phyloP scores from a whole-genome alignment of 2,888 invertebrate species.

The Cheilosia urbana region DNA sequence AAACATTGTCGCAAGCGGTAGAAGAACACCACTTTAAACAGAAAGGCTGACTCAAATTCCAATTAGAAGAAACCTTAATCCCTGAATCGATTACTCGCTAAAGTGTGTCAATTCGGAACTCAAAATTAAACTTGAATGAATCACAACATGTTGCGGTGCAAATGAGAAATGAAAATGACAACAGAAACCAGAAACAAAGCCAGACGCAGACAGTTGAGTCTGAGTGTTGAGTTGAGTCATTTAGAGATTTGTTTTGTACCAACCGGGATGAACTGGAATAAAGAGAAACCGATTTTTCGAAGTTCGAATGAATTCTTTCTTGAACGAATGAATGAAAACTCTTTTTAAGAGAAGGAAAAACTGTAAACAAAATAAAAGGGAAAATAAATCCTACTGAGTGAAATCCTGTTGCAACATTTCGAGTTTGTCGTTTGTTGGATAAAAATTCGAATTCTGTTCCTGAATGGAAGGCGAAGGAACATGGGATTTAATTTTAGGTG shows the following conservation, averaged over 20 bases:
- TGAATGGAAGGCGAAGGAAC: no score
- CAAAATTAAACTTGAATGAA: conserved; percentile 75
- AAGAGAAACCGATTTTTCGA: conserved; percentile 35
- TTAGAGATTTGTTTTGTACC: neutral
- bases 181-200: neutral
- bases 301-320: conserved; percentile 21
- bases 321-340: neutral
- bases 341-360: conserved; percentile 7
- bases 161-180: no score
- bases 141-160: conserved; percentile 72
- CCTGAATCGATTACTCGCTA: conserved; percentile 74
- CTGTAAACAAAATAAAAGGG: neutral
- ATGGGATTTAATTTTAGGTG: neutral
- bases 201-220: neutral
- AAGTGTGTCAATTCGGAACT: conserved; percentile 75
- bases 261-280: neutral
- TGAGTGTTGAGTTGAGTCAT: no score
- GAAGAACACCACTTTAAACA: conserved; percentile 37
- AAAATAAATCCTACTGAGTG: neutral
- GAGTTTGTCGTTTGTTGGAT: neutral
- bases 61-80: conserved; percentile 75
- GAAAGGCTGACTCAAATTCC: conserved; percentile 73
- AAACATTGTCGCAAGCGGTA: conserved; percentile 13
- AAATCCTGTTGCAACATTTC: conserved; percentile 22
- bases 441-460: neutral